Base-by-base conservation (phyloP, 2,888 invertebrate species). In the Acleris holmiana region DNA sequence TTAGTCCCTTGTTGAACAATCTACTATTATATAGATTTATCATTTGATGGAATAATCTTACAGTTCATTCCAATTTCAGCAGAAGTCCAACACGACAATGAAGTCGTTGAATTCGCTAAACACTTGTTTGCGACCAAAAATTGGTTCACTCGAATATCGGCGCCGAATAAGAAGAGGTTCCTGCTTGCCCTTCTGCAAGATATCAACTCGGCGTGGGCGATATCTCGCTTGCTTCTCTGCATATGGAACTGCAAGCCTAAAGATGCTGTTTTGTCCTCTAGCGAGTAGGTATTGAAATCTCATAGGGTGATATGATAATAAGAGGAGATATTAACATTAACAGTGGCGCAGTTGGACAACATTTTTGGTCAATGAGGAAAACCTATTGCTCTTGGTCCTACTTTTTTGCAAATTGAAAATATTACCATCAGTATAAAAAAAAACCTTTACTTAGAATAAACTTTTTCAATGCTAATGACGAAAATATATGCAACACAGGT, bases 211-310 rank as follows among this genome's bases (percentile, higher is more conserved):
- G 82, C 82, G 2, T 87, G 86, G 86, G 69, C 88, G 0, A 68
- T 91, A 0, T 87, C 89, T 0, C 67, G 86, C 13, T 70, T 91
- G 0, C 75, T 91, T 8, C 89, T 89, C 59, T 85, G 86, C 1
- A 80, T 89, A 61, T 91, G 91, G 91, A 89, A 85, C 64, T 87
- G 86, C 63, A 79, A 84, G 1, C 83, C 85, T 1, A 91, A 91
- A 67, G 91, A 91, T 69, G 82, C 89, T 13, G 79, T 90, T 0
- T 61, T 84, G 25, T 90, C 90, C 49, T 69, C 75, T 25, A 76
- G 73, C 75, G 80, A 84, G 90, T 89, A 59, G 74, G 84, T 70
- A 44, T 17, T 35, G 4, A 29, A 10, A 29, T 25, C 25, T 25
- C 0, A 25, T 25, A 25, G 2, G 23, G 25, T 6, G 1, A 23